Percentiles rank a stretch among this genome's conserved stretches.
phyloP scores from a whole-genome alignment of 2,888 invertebrate species.

The Parnassius orleans region DNA sequence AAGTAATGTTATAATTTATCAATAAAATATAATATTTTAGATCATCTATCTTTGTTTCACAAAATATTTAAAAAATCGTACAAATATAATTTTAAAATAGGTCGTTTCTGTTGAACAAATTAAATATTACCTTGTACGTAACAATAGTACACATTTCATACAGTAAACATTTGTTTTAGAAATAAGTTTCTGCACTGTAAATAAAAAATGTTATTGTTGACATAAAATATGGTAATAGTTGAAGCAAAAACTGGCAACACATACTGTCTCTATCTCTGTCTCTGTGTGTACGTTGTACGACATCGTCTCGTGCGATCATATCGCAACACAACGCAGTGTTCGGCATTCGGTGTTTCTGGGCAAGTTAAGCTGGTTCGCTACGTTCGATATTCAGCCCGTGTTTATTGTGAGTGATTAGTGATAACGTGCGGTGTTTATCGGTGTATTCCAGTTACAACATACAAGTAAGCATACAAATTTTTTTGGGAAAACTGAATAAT shows the following conservation, averaged over 20 bases:
- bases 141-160: too few relatives aligned
- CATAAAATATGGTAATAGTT: not conserved
- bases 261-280: slow-evolving; percentile 19
- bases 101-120: too few relatives aligned
- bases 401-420: slow-evolving; percentile 60
- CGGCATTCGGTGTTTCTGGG: slow-evolving; percentile 4
- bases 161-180: too few relatives aligned
- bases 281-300: slow-evolving; percentile 25
- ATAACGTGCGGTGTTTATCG: slow-evolving; percentile 46
- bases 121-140: too few relatives aligned
- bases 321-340: slow-evolving; percentile 25
- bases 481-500: too few relatives aligned
- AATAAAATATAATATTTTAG: too few relatives aligned
- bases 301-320: slow-evolving; percentile 20
- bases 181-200: too few relatives aligned
- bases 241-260: slow-evolving; percentile 8
- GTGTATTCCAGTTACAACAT: slow-evolving; percentile 5
- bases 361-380: not conserved
- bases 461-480: slow-evolving; percentile 7
- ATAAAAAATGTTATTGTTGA: too few relatives aligned
- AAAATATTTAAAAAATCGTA: too few relatives aligned
- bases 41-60: too few relatives aligned
- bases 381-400: slow-evolving; percentile 34
- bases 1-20: too few relatives aligned
- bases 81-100: too few relatives aligned